Evolutionary conservation across 2,113 vertebrate genomes (phyloP).

Genomic region (Sinocyclocheilus maitianheensis): DNA sequence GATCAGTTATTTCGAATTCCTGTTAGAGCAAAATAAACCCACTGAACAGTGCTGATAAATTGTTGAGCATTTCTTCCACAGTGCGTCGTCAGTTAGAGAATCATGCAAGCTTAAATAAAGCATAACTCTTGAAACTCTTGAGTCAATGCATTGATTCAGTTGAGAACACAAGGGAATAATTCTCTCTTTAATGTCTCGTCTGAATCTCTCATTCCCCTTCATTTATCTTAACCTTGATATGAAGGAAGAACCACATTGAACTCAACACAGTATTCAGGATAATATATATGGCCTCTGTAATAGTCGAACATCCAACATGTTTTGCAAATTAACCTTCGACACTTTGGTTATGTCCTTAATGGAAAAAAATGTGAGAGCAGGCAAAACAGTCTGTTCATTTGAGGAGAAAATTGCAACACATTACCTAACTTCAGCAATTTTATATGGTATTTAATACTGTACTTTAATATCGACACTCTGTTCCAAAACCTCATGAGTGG

Average conservation of each 20-base stretch:
- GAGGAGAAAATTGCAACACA: neutral
- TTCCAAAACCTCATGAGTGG: neutral
- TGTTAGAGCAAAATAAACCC: neutral
- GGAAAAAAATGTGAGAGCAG: neutral
- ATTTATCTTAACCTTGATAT: slow-evolving; percentile 44
- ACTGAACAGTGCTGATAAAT: neutral
- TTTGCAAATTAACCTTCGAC: slow-evolving; percentile 35
- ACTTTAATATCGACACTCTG: neutral
- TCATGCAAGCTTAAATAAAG: slow-evolving; percentile 26
- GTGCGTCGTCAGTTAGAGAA: neutral
- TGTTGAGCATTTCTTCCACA: neutral
- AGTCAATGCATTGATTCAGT: slow-evolving; percentile 29
- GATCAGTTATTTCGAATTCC: neutral
- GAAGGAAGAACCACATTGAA: slow-evolving; percentile 13
- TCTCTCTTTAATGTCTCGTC: slow-evolving; percentile 16
- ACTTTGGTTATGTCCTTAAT: slow-evolving; percentile 22
- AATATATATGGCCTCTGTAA: slow-evolving; percentile 7
- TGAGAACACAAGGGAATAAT: neutral
- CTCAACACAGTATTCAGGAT: neutral
- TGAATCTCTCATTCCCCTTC: slow-evolving; percentile 23
- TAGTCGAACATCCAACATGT: slow-evolving; percentile 6
- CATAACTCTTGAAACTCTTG: slow-evolving; percentile 17
- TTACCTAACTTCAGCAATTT: neutral
- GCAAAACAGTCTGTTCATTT: slow-evolving; percentile 11
- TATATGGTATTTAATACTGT: neutral